Evolutionary conservation across 2,797 vertebrate species (phyloP).

Genomic region (Labroides dimidiatus): DNA sequence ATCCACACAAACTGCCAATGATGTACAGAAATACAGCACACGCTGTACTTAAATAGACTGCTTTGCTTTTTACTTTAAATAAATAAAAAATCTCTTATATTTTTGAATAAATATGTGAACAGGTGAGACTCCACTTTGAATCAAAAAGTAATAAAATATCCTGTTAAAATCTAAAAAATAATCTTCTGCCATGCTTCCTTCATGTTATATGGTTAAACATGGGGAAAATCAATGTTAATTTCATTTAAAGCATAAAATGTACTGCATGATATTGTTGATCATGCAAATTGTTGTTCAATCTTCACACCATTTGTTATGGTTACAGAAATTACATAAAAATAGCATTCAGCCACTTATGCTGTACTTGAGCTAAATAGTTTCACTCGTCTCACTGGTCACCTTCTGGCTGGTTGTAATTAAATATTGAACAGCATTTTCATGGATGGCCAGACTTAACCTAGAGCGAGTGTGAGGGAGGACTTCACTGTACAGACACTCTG

Average conservation of each 20-base stretch:
- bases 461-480: constrained; percentile 21
- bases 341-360: constrained; percentile 21
- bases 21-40: too few species aligned
- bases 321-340: constrained; percentile 32
- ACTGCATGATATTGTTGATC: neutral
- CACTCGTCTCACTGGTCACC: constrained; percentile 54
- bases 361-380: constrained; percentile 45
- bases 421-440: constrained; percentile 68
- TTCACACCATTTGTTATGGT: constrained; percentile 30
- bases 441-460: constrained; percentile 48
- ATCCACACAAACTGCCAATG: too few species aligned
- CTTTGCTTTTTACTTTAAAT: too few species aligned
- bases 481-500: constrained; percentile 19
- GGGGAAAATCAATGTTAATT: neutral
- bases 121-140: too few species aligned
- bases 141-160: too few species aligned
- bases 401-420: constrained; percentile 60
- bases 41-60: too few species aligned
- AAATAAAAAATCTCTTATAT: too few species aligned
- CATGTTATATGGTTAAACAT: neutral
- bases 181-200: too few species aligned
- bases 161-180: too few species aligned
- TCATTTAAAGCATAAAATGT: neutral
- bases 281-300: neutral
- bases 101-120: too few species aligned